These are phyloP conservation scores for Wasmannia auropunctata DNA, from an alignment of 1,140 invertebrate genomes.

Conservation along the genomic window DNA sequence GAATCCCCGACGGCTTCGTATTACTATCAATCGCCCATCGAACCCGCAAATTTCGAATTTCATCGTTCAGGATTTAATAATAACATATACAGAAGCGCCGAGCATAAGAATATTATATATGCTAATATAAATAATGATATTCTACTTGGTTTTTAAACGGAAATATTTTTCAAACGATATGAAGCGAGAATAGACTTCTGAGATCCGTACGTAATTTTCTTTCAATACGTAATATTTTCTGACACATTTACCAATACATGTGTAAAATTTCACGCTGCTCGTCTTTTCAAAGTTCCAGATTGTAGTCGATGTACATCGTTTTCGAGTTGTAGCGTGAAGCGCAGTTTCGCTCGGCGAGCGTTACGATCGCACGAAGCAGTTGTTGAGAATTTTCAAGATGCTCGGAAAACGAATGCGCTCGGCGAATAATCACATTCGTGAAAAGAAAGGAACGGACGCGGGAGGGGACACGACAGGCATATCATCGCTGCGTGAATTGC, in stretches of 20 bases:
- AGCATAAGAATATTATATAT: neutral
- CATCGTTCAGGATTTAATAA: neutral
- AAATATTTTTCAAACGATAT: neutral
- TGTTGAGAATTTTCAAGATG: neutral
- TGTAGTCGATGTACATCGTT: neutral
- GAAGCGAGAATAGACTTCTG: neutral
- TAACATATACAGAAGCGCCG: neutral
- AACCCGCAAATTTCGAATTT: neutral
- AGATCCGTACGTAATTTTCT: neutral
- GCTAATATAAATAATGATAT: neutral
- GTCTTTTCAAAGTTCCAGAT: neutral
- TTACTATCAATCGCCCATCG: constrained; percentile 16
- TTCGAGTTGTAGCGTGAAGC: neutral
- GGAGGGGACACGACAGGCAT: neutral
- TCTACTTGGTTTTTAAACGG: neutral
- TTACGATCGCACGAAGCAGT: neutral
- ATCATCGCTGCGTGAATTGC: neutral
- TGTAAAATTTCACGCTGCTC: neutral
- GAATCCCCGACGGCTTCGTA: constrained; percentile 29
- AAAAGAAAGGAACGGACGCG: neutral
- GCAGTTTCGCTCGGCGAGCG: neutral
- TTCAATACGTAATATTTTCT: neutral
- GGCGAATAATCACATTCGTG: neutral
- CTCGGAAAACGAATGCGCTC: neutral
- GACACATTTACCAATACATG: neutral